Evolutionary conservation across 1,140 invertebrate species (phyloP), one percentile per base, ranked within the genome.

Genomic region (Euura lappo): DNA sequence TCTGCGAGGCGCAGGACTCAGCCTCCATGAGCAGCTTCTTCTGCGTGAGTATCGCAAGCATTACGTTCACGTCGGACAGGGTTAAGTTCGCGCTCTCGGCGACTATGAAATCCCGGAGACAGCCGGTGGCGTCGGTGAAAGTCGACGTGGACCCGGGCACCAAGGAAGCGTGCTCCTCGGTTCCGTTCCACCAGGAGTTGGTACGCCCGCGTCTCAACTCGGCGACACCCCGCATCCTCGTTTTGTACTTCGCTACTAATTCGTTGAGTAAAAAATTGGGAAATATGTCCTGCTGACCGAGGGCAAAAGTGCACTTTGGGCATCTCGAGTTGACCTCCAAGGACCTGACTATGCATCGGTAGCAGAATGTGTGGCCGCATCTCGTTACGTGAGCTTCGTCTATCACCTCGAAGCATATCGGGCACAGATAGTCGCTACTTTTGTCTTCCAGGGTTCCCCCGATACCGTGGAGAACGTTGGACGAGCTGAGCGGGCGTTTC

Each of bases 291-390:
- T 88, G 84, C 68, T 88, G 89, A 2, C 91, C 90, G 11, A 96
- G 86, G 44, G 90, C 81, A 72, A 89, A 91, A 76, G 92, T 93
- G 83, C 95, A 96, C 83, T 95, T 94, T 4, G 96, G 96, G 88
- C 96, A 97, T 47, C 92, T 87, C 71, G 92, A 90, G 74, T 88
- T 91, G 42, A 90, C 86, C 79, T 95, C 93, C n/a, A 97, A 88
- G 10, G 92, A 91, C 79, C 90, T 91, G 70, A 89, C 89, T 72
- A 97, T 94, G 85, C 96, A 97, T 51, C 87, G 87, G 83, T 91
- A 90, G 88, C 96, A 97, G 87, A 95, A 97, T 42, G 94, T 96
- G 84, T 97, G 96, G 0, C 96, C 95, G 89, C 96, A 97, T 77
- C 92, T 91, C 0, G 95, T 97, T 76, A 96, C 94, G 83, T 95